Conservation (phyloP, 2,888 invertebrate genomes). For the Athalia cordata region DNA sequence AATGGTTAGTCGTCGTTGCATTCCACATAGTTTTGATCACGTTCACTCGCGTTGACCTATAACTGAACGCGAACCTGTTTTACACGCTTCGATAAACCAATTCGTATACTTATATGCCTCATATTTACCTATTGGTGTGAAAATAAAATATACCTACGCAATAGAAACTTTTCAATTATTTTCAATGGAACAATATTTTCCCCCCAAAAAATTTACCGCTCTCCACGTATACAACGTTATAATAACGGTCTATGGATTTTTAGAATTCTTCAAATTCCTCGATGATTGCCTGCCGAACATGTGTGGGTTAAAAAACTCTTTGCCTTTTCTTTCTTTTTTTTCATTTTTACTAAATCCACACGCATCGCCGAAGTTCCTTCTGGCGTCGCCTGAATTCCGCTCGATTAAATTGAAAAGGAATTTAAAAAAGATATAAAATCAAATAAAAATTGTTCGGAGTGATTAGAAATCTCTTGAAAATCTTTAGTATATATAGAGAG, state of each 20-base stretch:
- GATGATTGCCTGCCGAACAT: neutral
- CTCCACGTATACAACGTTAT: neutral
- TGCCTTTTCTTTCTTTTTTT: neutral
- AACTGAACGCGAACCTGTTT: conserved; percentile 39
- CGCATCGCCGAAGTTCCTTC: no score
- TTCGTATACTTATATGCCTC: neutral
- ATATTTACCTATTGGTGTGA: neutral
- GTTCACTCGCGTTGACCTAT: conserved; percentile 40
- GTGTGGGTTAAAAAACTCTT: neutral
- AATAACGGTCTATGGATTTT: neutral
- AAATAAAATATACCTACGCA: neutral
- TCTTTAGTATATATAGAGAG: no score
- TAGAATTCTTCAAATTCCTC: conserved; percentile 9
- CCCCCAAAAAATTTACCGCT: neutral
- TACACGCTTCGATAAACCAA: conserved; percentile 21
- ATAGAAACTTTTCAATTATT: no score
- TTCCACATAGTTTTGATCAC: conserved; percentile 41
- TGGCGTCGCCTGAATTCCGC: no score
- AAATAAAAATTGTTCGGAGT: no score
- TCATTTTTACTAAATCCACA: no score
- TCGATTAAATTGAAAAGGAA: no score
- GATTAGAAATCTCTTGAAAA: no score
- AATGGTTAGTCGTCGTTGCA: conserved; percentile 19
- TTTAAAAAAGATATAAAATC: no score
- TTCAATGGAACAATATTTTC: neutral